phyloP scores from a whole-genome alignment of 2,888 invertebrate genomes.

The Sinotaia quadrata region DNA sequence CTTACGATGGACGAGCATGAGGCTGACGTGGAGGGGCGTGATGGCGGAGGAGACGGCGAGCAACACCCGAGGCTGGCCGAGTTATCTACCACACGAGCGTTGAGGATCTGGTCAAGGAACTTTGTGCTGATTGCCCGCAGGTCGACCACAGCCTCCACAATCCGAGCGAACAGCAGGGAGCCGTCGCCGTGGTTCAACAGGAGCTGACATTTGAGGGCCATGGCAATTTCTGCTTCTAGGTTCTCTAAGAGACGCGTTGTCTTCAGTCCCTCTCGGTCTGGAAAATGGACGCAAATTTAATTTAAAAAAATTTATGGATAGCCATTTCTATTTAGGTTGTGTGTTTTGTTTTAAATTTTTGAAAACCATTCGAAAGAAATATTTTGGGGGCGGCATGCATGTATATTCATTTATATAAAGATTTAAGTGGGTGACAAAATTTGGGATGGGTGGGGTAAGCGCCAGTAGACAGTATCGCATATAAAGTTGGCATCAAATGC shows the following conservation, averaged over 20 bases:
- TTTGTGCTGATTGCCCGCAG: constrained; percentile 52
- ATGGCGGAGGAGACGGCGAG: neutral
- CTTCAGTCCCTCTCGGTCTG: constrained; percentile 54
- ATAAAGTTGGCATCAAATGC: too few relatives aligned
- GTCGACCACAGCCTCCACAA: constrained; percentile 54
- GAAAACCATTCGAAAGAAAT: too few relatives aligned
- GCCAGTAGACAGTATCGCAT: too few relatives aligned
- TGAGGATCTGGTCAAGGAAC: constrained; percentile 55
- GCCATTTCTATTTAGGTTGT: neutral
- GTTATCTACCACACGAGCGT: constrained; percentile 55
- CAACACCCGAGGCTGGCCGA: neutral
- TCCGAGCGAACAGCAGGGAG: constrained; percentile 48
- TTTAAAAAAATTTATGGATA: too few relatives aligned
- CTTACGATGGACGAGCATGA: constrained; percentile 16
- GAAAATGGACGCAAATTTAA: too few relatives aligned
- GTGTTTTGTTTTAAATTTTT: neutral
- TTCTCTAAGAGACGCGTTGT: constrained; percentile 49
- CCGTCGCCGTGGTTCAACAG: constrained; percentile 62
- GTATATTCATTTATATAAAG: neutral
- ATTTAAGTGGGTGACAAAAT: constrained; percentile 61
- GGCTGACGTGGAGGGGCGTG: constrained; percentile 9
- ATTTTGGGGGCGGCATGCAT: too few relatives aligned
- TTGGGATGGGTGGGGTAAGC: too few relatives aligned
- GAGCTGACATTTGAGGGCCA: constrained; percentile 64
- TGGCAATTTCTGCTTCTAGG: constrained; percentile 60